A percentile compares a stretch with the other conserved stretches of the same genome.
These are phyloP conservation scores for Pterocles orientalis DNA, from an alignment of 2,113 vertebrate species.

Conservation along the genomic window DNA sequence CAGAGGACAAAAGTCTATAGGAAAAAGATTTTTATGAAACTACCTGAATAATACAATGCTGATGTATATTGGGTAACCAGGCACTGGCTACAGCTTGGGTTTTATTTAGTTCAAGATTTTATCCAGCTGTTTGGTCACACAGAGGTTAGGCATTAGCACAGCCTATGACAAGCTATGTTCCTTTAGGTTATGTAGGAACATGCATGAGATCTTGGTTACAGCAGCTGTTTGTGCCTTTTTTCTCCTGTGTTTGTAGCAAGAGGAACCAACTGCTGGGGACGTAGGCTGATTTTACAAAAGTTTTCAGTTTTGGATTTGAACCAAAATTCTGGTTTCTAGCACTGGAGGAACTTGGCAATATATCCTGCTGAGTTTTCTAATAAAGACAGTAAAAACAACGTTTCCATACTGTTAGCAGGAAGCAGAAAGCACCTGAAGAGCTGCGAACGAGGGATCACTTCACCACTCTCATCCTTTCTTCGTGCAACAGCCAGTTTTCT, in stretches of 20 bases:
- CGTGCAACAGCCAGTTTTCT: background rate
- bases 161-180: background rate
- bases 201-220: background rate
- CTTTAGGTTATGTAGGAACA: background rate
- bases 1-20: background rate
- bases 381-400: background rate
- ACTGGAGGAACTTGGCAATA: background rate
- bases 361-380: background rate
- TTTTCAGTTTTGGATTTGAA: background rate
- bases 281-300: background rate
- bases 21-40: background rate
- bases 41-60: background rate
- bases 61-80: background rate
- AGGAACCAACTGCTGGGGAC: background rate
- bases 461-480: background rate
- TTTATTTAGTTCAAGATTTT: background rate
- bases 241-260: background rate
- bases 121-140: background rate
- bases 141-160: background rate
- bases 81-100: background rate
- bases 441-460: background rate
- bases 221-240: background rate
- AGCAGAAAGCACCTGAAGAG: background rate
- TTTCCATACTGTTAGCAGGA: background rate
- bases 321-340: background rate